Evolutionary conservation across 2,888 invertebrate species (phyloP).

Genomic region (Cephus pulcher): DNA sequence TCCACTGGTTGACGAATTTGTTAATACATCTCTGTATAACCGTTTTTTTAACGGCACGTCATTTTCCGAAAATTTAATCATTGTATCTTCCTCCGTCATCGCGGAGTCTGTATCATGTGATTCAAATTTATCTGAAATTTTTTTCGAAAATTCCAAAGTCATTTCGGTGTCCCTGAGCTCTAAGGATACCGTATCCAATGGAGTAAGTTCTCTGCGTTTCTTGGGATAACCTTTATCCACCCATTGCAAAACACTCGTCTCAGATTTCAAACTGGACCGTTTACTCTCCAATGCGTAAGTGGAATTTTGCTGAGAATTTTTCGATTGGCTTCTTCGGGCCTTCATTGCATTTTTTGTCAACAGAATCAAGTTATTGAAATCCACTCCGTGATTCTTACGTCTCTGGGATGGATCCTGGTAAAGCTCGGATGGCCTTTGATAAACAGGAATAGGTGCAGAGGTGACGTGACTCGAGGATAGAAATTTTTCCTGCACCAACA

Average conservation of each 20-base stretch:
- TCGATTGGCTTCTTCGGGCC: slow-evolving; percentile 48
- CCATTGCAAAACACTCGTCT: slow-evolving; percentile 42
- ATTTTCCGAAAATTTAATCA: not conserved
- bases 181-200: slow-evolving; percentile 37
- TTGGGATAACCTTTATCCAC: slow-evolving; percentile 43
- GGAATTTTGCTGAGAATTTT: slow-evolving; percentile 37
- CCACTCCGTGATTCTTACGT: slow-evolving; percentile 54
- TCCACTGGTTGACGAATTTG: slow-evolving; percentile 54
- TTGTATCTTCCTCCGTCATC: slow-evolving; percentile 2
- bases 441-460: slow-evolving; percentile 52
- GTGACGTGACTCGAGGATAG: slow-evolving; percentile 26
- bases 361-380: slow-evolving; percentile 60
- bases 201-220: slow-evolving; percentile 37
- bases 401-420: slow-evolving; percentile 48
- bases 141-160: slow-evolving; percentile 28
- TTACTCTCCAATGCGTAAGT: slow-evolving; percentile 42
- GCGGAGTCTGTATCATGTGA: not conserved
- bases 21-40: slow-evolving; percentile 70
- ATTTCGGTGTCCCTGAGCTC: slow-evolving; percentile 36
- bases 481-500: slow-evolving; percentile 35
- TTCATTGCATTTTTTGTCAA: slow-evolving; percentile 59
- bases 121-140: not conserved
- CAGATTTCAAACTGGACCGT: slow-evolving; percentile 41
- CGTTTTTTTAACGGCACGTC: slow-evolving; percentile 67
- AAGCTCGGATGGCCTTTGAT: slow-evolving; percentile 54